Evolutionary conservation across 2,888 invertebrate species (phyloP), one percentile per base, ranked within the genome.

Genomic region (Biston stratarius): DNA sequence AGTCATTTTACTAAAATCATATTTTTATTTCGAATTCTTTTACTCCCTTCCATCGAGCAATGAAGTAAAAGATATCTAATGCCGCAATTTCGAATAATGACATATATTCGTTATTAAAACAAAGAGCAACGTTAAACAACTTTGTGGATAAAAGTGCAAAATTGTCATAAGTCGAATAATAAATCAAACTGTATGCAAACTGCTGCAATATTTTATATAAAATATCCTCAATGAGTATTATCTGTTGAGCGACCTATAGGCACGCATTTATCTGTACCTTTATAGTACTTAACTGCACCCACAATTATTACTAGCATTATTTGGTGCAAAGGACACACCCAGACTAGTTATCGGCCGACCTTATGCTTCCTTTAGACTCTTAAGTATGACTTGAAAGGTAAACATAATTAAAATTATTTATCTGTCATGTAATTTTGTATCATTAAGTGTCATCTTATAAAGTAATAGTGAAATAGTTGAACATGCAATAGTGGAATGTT

Each of bases 291-390:
- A 87, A 88, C 88, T 91, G 89, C 90, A 86, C 88, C 88, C 78
- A 88, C 88, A 90, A 91, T 91, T 89, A 91, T 90, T 86, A 87
- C 86, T 81, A 83, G 81, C 82, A 86, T 86, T 90, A 91, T 92
- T 89, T 89, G 89, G 92, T 91, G 84, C 90, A 88, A 80, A 81
- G 85, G 89, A 91, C 92, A 91, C 92, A 90, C 92, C 92, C 90
- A 89, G 83, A 89, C 89, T 90, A 87, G 92, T 91, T 92, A 91
- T 87, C 83, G 84, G 83, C 84, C 87, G 85, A 87, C 87, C 84
- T 88, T 82, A 82, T 87, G 92, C 90, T 80, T 79, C 87, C 89
- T 88, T 91, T 80, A 77, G 78, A 83, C 77, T 60, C 11, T 0
- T 15, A 40, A 24, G 10, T 33, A n/a, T n/a, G 14, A 73, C 69